These are phyloP conservation scores for Hylaea fasciaria DNA, from an alignment of 2,888 invertebrate species.

Conservation along the genomic window DNA sequence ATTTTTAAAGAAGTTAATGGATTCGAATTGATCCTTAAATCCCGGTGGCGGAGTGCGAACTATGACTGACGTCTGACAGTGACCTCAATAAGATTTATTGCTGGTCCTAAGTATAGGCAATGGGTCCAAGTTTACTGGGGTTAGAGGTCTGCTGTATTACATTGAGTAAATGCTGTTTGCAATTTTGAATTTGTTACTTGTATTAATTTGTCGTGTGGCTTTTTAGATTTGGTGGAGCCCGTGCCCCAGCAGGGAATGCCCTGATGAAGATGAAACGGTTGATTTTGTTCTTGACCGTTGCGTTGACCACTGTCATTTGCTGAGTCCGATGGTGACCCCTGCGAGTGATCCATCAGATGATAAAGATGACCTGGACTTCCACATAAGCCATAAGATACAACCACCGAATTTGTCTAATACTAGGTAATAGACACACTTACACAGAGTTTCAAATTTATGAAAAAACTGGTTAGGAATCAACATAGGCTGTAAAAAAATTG, in stretches of 20 bases:
- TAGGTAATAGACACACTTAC: constrained; percentile 51
- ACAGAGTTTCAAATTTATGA: neutral
- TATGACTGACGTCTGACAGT: constrained; percentile 10
- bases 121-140: constrained; percentile 24
- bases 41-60: constrained; percentile 31
- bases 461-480: neutral
- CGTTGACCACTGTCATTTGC: constrained; percentile 88
- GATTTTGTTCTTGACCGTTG: constrained; percentile 90
- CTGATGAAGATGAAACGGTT: constrained; percentile 89
- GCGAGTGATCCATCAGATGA: constrained; percentile 75
- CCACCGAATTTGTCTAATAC: constrained; percentile 71
- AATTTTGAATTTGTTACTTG: neutral
- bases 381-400: constrained; percentile 79
- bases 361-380: constrained; percentile 81
- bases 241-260: constrained; percentile 91
- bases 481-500: constrained; percentile 8
- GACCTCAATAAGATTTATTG: constrained; percentile 30
- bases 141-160: neutral
- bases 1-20: constrained; percentile 34
- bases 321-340: constrained; percentile 72
- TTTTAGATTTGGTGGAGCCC: constrained; percentile 92
- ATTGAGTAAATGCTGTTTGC: neutral
- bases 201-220: neutral
- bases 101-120: constrained; percentile 23
- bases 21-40: constrained; percentile 46